Evolutionary conservation across 2,888 invertebrate genomes (phyloP), one percentile per base, ranked within the genome.

Genomic region (Nemotelus nigrinus): DNA sequence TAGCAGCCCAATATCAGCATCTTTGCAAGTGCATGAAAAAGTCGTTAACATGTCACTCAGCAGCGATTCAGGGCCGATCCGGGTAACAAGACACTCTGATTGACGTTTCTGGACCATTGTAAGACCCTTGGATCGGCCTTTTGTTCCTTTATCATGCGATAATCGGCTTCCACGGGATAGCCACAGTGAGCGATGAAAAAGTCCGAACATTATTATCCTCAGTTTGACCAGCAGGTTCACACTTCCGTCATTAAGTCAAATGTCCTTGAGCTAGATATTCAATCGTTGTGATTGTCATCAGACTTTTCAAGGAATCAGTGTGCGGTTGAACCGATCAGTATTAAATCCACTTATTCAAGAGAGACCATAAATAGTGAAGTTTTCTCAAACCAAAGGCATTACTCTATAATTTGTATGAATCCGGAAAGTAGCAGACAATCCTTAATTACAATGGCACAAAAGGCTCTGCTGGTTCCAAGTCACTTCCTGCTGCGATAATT

Each of bases 11-110:
- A 25, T 25, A 25, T 25, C 25, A 53, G 70, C 53, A 70, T 43
- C 7, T 47, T 70, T 39, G 8, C 67, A 70, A 70, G 70, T 72
- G 57, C 45, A 57, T 72, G 72, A 72, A 72, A 57, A 72, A 58
- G 72, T 72, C 57, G 72, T 72, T 72, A 72, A 72, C 57, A 58
- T 72, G 72, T 47, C 72, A 72, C 58, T 72, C 72, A 58, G 58
- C 45, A 58, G 45, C 71, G 57, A 43, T 71, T 57, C 57, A 45
- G 68, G 44, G 47, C n/a, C 45, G 41, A 44, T 53, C 55, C 45
- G 44, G 57, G 47, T 25, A 47, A 47, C 58, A 45, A 55, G 55
- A 70, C 10, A 39, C 41, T 25, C n/a, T 58, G 72, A 72, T 58
- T 72, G 72, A 57, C 72, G 39, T 72, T 72, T 72, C 45, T 8